phyloP scores from a whole-genome alignment of 2,113 vertebrate species.

The Triplophysa tibetana region DNA sequence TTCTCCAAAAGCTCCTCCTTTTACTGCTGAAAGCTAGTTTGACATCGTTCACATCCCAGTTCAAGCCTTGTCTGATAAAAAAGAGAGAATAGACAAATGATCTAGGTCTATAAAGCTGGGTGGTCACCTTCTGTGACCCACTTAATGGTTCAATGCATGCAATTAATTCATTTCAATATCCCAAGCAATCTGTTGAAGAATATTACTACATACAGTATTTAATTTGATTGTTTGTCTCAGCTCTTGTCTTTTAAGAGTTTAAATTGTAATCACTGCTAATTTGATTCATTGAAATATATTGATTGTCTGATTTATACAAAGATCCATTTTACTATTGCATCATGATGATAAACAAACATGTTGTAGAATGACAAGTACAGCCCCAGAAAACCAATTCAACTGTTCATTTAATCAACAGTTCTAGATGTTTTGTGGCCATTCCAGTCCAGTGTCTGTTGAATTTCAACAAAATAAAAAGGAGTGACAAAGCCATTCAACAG shows the following conservation, averaged over 20 bases:
- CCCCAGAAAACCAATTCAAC: no score
- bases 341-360: no score
- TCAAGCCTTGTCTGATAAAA: neutral
- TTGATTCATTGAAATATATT: no score
- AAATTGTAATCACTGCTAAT: neutral
- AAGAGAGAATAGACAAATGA: slow-evolving; percentile 26
- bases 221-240: neutral
- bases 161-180: slow-evolving; percentile 41
- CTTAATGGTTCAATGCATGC: slow-evolving; percentile 48
- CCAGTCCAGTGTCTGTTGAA: no score
- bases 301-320: no score
- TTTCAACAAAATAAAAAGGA: no score
- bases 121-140: slow-evolving; percentile 47
- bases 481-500: no score
- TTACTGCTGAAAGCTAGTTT: slow-evolving; percentile 42
- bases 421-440: no score
- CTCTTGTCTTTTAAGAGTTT: neutral
- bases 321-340: no score
- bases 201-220: neutral
- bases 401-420: no score
- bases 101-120: slow-evolving; percentile 26
- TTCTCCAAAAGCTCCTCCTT: slow-evolving; percentile 62
- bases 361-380: no score
- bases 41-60: slow-evolving; percentile 21
- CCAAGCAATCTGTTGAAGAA: slow-evolving; percentile 13